These are phyloP conservation scores for Steinernema khuongi DNA, from an alignment of 1,140 invertebrate genomes.

Conservation along the genomic window DNA sequence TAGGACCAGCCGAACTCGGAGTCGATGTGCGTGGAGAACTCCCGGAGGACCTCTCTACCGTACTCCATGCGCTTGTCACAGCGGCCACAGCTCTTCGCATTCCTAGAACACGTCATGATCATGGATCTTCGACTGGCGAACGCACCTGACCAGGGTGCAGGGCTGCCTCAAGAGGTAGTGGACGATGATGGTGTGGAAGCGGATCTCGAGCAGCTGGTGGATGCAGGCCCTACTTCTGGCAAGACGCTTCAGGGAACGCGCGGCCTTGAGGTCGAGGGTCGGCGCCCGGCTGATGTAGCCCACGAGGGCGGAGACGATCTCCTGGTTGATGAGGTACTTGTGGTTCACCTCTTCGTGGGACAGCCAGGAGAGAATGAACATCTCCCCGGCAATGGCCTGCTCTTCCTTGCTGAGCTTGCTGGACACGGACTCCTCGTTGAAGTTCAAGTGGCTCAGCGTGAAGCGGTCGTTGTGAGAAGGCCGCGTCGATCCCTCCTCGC, in stretches of 20 bases:
- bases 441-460: background rate
- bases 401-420: background rate
- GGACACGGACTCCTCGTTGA: background rate
- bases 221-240: background rate
- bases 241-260: background rate
- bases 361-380: background rate
- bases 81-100: background rate
- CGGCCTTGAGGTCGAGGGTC: background rate
- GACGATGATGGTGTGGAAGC: background rate
- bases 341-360: background rate
- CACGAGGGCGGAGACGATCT: background rate
- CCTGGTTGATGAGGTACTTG: constrained; percentile 6
- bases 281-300: background rate
- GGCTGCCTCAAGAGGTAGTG: background rate
- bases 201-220: background rate
- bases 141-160: background rate
- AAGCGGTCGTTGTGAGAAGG: background rate
- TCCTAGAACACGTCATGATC: background rate
- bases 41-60: background rate
- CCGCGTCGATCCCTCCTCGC: background rate
- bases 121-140: background rate
- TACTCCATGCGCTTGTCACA: background rate
- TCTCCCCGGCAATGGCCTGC: background rate
- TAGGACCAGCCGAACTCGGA: background rate
- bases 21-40: constrained; percentile 4